phyloP scores from a whole-genome alignment of 2,888 invertebrate genomes.

The Polyommatus iphigenia region DNA sequence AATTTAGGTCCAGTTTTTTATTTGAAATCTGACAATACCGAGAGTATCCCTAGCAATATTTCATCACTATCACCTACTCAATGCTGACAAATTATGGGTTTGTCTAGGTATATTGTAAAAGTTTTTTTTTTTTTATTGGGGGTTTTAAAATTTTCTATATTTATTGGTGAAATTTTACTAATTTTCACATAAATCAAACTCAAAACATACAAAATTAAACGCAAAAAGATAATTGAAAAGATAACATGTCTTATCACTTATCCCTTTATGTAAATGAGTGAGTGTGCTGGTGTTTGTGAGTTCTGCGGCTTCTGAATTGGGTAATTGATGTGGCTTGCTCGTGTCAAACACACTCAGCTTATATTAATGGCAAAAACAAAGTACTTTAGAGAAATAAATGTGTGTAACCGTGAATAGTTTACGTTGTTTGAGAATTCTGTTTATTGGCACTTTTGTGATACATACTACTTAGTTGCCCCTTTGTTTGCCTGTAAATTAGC shows the following conservation, averaged over 20 bases:
- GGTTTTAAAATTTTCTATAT: no score
- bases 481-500: no score
- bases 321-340: conserved; percentile 33
- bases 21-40: no score
- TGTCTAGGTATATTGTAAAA: no score
- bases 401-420: not conserved
- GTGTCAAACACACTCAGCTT: conserved; percentile 31
- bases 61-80: no score
- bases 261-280: not conserved
- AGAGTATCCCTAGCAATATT: no score
- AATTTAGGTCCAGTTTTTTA: no score
- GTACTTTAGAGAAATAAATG: conserved; percentile 15
- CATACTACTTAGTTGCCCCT: no score
- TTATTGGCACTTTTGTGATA: not conserved
- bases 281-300: not conserved
- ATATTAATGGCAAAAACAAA: conserved; percentile 34
- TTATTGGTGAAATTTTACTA: not conserved
- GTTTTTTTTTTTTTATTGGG: no score
- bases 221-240: not conserved
- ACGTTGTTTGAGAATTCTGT: not conserved
- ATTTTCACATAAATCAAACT: not conserved
- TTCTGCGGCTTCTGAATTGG: not conserved
- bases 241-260: not conserved
- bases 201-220: not conserved
- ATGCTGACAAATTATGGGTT: no score